Evolutionary conservation across 2,888 invertebrate species (phyloP), one percentile per base, ranked within the genome.

Genomic region (Drosophila subquinaria): DNA sequence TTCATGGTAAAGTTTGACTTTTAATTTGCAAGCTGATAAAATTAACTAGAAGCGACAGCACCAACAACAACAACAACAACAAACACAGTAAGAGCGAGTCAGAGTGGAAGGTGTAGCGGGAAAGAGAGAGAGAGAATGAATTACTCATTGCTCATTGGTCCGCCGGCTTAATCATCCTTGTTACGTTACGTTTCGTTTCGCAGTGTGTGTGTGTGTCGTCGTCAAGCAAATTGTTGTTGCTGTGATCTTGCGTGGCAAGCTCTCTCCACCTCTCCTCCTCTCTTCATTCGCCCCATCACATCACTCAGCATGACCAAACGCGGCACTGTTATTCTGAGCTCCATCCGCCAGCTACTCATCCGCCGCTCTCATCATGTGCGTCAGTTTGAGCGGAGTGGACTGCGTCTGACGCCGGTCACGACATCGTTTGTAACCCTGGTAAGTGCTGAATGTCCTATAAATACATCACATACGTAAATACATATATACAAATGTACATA

Each of bases 301-400:
- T 33, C 65, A 51, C 17, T 20, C 63, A 79, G 11, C 53, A 89
- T 84, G 84, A 74, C 84, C 70, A 81, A 72, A 59, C 72, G 56
- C 56, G 68, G 68, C 52, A 43, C 61, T 17, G 77, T 94, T 92
- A 94, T 94, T 93, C 94, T 94, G 92, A 94, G 94, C 92, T 93
- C 93, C 92, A 94, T 94, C 93, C 94, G 94, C 93, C 93, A 94
- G 92, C 93, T 95, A 91, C 93, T 94, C 90, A 94, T 17, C 17
- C 17, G 94, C 27, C 84, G 83, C 55, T 76, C 94, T 11, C 40
- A 20, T 93, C 40, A 20, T 93, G 48, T 64, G 45, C 70, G 62
- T 93, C 94, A 75, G 23, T 77, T 76, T 27, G 77, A 80, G 42
- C 71, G 73, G 33, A 70, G 80, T 51, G 84, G 94, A 93, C 79